Conservation (phyloP, 2,113 vertebrate genomes). For the Pampusana beccarii region DNA sequence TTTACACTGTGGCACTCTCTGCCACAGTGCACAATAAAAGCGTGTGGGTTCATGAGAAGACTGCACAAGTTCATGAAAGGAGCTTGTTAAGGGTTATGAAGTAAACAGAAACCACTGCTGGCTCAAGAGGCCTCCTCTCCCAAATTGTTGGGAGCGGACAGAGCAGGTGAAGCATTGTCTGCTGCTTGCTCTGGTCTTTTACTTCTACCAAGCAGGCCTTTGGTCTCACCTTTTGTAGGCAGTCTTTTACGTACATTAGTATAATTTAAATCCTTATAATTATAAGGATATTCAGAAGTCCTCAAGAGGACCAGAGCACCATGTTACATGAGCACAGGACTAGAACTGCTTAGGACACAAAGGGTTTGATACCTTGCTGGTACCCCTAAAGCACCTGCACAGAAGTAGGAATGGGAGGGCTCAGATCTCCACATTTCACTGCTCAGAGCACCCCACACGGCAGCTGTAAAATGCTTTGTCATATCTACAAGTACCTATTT, state of each 20-base stretch:
- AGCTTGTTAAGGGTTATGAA: background rate
- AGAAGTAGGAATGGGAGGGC: background rate
- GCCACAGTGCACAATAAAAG: background rate
- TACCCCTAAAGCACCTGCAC: background rate
- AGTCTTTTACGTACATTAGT: background rate
- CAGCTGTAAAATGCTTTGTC: background rate
- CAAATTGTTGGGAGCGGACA: background rate
- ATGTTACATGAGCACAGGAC: background rate
- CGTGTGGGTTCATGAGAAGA: background rate
- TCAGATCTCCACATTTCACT: background rate
- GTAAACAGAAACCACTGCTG: background rate
- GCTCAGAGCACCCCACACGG: background rate
- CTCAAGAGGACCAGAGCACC: background rate
- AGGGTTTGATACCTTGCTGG: background rate
- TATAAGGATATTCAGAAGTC: background rate
- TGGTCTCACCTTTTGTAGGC: background rate
- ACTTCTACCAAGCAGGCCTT: background rate
- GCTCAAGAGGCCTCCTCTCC: background rate
- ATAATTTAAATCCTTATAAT: background rate
- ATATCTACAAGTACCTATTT: background rate
- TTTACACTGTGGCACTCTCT: background rate
- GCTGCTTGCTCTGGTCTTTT: background rate
- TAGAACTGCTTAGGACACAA: background rate
- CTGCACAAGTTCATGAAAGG: background rate
- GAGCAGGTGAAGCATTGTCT: background rate